Base-by-base conservation (phyloP, 2,888 invertebrate genomes). In the Odontothrips loti region DNA sequence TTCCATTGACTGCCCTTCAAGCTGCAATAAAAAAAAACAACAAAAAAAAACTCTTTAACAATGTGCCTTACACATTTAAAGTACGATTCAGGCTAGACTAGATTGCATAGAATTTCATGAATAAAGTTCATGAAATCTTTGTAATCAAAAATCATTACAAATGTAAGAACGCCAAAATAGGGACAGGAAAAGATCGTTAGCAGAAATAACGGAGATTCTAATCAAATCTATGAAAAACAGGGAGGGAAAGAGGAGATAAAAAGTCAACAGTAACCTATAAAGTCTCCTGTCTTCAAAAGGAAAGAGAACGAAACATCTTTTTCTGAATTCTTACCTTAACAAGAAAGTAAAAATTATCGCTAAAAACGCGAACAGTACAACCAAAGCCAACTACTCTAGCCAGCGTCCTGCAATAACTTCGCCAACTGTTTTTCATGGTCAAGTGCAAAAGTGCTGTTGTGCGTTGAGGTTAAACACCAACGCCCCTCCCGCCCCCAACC, bases 1-100 rank as follows among this genome's bases (percentile, higher is more conserved):
- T 87, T 96, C 94, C 97, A 97, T 97, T 0, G 97, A 97, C 2
- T 96, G 95, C 27, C 97, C 97, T 81, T 92, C 91, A 87, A 97
- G 97, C 96, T 97, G 87, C 80, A 89, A 89, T 83, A 83, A 81
- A 82, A 63, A 68, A 20, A 80, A 79, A 58, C 20, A 58, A 82
- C 47, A 68, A 20, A 80, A 79, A 58, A 6, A 58, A 17, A 15
- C 17, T 17, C 20, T 58, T 4, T 20, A 58, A 0, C 15, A 17
- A 17, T 51, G 2, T 12, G 15, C 11, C 15, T 58, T 1, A 15
- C 6, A 15, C 20, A 58, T 1, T 17, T 15, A 58, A 43, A 4
- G 3, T 43, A 43, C 6, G 6, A 4, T 43, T 43, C 34, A 2
- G 6, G 34, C 34, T 43, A 43, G 6, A 43, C 34, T 43, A 43